Percentiles rank a stretch among this genome's conserved stretches.
Conservation (phyloP, 1,140 invertebrate species). For the Drosophila kohkoa region DNA sequence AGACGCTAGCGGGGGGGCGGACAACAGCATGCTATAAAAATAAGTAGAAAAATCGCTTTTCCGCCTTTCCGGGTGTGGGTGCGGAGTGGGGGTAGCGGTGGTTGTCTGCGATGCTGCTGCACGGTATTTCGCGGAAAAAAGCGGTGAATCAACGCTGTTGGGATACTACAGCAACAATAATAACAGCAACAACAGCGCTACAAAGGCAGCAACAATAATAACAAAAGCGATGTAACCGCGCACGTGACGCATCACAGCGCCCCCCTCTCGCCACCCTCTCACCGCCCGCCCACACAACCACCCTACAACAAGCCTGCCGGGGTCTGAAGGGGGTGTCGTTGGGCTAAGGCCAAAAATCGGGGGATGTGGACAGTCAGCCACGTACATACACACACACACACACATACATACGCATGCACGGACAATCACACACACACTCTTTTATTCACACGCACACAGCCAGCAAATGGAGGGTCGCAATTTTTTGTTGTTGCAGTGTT, state of each 20-base stretch:
- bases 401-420: constrained; percentile 11
- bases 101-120: constrained; percentile 54
- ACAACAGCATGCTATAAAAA: constrained; percentile 58
- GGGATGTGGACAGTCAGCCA: constrained; percentile 32
- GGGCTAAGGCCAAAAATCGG: constrained; percentile 31
- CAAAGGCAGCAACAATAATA: constrained; percentile 67
- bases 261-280: background rate
- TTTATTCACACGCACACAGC: constrained; percentile 7
- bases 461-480: constrained; percentile 20
- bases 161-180: constrained; percentile 46
- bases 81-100: constrained; percentile 10
- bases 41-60: constrained; percentile 82
- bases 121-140: constrained; percentile 76
- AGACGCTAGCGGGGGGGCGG: constrained; percentile 36
- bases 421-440: constrained; percentile 18
- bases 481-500: constrained; percentile 25
- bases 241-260: constrained; percentile 67
- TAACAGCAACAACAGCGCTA: constrained; percentile 18
- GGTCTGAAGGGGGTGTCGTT: constrained; percentile 41
- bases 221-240: constrained; percentile 60
- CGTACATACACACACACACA: constrained; percentile 16
- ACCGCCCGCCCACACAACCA: background rate
- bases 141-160: constrained; percentile 68
- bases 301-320: constrained; percentile 11
- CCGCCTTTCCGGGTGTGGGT: constrained; percentile 48